These are phyloP conservation scores for Thunnus thynnus DNA, from an alignment of 2,113 vertebrate genomes.

Conservation along the genomic window DNA sequence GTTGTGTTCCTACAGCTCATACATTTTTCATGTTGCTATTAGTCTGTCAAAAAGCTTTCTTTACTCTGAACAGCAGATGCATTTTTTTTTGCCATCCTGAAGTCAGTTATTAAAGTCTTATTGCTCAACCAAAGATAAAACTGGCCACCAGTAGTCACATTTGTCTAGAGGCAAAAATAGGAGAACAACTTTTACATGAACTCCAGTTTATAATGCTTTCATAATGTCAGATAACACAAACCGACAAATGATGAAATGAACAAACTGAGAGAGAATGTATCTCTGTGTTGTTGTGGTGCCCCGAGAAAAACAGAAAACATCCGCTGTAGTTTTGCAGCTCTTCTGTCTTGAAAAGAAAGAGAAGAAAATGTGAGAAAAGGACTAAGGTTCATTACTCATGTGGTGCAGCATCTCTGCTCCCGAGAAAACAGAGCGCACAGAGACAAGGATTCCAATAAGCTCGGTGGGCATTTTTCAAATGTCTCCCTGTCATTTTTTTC, in stretches of 20 bases:
- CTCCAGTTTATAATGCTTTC: neutral
- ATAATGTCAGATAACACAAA: neutral
- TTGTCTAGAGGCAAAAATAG: neutral
- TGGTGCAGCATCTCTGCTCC: slow-evolving; percentile 7
- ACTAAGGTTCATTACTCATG: slow-evolving; percentile 17
- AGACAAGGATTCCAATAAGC: slow-evolving; percentile 10
- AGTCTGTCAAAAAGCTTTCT: slow-evolving; percentile 35
- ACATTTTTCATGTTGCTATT: slow-evolving; percentile 62
- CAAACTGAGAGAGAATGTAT: neutral
- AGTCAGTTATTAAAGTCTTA: neutral
- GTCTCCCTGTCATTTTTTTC: neutral
- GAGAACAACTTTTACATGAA: neutral
- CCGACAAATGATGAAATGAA: neutral
- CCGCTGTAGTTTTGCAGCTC: neutral
- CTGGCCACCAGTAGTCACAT: neutral
- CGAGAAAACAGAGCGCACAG: neutral
- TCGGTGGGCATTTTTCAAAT: slow-evolving; percentile 20
- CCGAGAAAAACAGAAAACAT: neutral
- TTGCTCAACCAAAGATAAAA: neutral
- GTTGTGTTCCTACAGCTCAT: slow-evolving; percentile 39
- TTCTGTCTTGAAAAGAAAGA: slow-evolving; percentile 6
- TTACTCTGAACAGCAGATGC: slow-evolving; percentile 14
- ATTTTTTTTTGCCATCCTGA: neutral
- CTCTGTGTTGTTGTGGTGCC: neutral
- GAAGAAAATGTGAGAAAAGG: slow-evolving; percentile 1